Base-by-base conservation (phyloP, 2,888 invertebrate genomes). In the Subacronicta megacephala region DNA sequence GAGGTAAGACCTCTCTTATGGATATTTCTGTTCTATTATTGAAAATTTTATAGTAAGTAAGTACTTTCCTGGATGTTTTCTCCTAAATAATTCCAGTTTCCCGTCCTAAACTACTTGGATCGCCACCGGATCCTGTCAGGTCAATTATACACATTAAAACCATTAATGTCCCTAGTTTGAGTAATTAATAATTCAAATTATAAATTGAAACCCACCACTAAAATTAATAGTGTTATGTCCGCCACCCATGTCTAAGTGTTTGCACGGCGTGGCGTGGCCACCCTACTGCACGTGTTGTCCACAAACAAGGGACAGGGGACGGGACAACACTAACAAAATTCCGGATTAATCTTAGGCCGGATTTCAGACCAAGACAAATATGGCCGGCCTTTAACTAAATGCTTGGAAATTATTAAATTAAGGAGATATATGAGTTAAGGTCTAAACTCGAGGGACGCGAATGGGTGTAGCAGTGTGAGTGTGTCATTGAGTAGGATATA, bases 401-500 rank as follows among this genome's bases (percentile, higher is more conserved):
- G 90, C 82, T 84, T 85, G 88, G 88, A 89, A 90, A 90, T 91
- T 92, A 91, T 92, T 90, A 85, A 90, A 92, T 92, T 90, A 92
- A 85, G 84, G 82, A 84, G 84, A 84, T 87, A 81, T 82, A 80
- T 81, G 72, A 66, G 64, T 75, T 74, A 78, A 66, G 82, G 84
- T 82, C 82, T 85, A 79, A 83, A 73, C 75, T 79, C 70, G 72
- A 70, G 77, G 68, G 68, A 49, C 42, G 29, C n/a, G 58, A 62
- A 56, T 69, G 72, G 64, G 49, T 63, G 51, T 29, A 44, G 41
- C 33, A 35, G 42, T 45, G 37, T 45, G 31, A 44, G 23, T 44
- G 40, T 45, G 41, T 41, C 33, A 55, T 37, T 66, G 17, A 50
- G 44, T 18, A 29, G 47, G 53, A 43, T 64, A 16, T 49, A 33